Conservation (phyloP, 2,797 vertebrate genomes). For the Melanotaenia trifasciata region DNA sequence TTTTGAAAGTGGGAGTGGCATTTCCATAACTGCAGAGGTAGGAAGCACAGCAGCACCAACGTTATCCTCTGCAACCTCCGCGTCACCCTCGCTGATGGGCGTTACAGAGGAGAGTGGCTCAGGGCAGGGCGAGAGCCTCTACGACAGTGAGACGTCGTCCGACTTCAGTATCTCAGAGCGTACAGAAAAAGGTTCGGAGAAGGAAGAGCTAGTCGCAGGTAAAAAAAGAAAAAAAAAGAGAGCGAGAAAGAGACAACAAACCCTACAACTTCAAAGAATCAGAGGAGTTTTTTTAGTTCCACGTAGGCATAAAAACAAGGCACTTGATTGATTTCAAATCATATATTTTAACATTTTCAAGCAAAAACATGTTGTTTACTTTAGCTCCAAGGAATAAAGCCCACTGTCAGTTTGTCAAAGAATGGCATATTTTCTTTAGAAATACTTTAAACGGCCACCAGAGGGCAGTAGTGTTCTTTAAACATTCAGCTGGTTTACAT, state of each 20-base stretch:
- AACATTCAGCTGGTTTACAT: neutral
- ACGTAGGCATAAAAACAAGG: too few species aligned
- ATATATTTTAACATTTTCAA: too few species aligned
- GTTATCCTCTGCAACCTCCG: conserved; percentile 17
- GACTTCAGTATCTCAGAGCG: conserved; percentile 95
- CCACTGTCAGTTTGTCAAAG: too few species aligned
- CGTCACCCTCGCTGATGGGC: conserved; percentile 82
- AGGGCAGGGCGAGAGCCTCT: conserved; percentile 89
- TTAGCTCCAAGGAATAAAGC: neutral
- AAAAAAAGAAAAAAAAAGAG: conserved; percentile 75
- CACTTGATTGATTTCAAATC: too few species aligned
- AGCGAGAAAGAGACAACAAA: neutral
- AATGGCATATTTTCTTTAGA: neutral
- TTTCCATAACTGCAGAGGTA: conserved; percentile 49
- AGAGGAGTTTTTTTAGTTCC: too few species aligned
- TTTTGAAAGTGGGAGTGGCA: conserved; percentile 82
- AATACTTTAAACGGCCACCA: conserved; percentile 45
- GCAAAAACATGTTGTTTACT: too few species aligned
- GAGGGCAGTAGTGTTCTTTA: conserved; percentile 72
- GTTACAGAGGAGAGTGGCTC: conserved; percentile 93
- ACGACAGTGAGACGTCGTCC: conserved; percentile 95
- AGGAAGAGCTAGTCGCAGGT: conserved; percentile 88
- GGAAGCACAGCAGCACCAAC: conserved; percentile 26
- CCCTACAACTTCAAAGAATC: conserved; percentile 4
- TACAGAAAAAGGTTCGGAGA: conserved; percentile 87